Conservation (phyloP, 1,140 invertebrate species). For the Cepaea nemoralis region DNA sequence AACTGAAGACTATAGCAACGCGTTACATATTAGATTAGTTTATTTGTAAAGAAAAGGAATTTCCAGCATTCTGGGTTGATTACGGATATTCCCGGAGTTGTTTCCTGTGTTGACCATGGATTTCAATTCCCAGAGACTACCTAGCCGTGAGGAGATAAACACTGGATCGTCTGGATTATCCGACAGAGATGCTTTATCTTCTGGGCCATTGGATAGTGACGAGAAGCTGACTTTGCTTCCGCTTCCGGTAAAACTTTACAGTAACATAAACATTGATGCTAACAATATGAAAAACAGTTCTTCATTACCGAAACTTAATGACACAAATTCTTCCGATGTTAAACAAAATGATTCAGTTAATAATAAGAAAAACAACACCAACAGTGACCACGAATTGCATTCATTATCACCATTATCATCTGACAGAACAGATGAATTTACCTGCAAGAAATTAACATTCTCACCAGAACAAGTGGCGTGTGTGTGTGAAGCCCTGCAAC, state of each 20-base stretch:
- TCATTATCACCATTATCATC: conserved; percentile 39
- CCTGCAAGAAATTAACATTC: conserved; percentile 69
- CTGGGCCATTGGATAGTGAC: no score
- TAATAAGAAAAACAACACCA: conserved; percentile 33
- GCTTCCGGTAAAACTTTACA: not conserved
- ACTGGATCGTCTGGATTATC: no score
- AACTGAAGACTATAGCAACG: no score
- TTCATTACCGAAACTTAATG: not conserved
- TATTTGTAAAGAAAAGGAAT: no score
- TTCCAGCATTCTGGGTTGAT: no score
- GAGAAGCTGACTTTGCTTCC: not conserved
- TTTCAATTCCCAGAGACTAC: no score
- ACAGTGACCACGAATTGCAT: conserved; percentile 7
- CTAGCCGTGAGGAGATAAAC: no score
- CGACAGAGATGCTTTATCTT: no score
- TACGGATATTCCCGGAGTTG: no score
- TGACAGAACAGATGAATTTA: conserved; percentile 51
- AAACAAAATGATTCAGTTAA: conserved; percentile 8
- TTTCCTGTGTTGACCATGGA: no score
- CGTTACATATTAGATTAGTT: no score
- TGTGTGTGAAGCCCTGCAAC: conserved; percentile 97
- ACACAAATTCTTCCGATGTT: not conserved
- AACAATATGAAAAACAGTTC: not conserved
- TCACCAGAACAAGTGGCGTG: conserved; percentile 98
- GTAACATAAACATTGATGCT: not conserved